phyloP scores from a whole-genome alignment of 2,888 invertebrate genomes.

The Fissipunctia ypsillon region DNA sequence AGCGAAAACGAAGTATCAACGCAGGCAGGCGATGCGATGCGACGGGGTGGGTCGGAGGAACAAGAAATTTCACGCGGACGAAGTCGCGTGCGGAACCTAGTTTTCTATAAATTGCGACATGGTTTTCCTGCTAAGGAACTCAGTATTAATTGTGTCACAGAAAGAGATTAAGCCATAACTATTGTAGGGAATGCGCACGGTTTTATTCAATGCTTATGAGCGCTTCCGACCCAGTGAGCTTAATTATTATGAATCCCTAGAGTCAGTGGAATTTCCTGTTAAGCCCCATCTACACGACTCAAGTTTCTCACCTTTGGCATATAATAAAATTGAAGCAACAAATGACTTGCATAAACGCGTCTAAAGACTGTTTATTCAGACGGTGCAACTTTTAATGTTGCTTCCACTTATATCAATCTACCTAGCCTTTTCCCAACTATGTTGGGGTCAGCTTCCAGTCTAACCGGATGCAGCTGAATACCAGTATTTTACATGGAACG shows the following conservation, averaged over 20 bases:
- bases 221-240: constrained; percentile 1
- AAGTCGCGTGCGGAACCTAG: too few relatives aligned
- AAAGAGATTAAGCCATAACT: constrained; percentile 35
- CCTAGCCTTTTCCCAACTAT: too few relatives aligned
- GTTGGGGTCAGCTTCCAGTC: too few relatives aligned
- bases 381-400: not conserved
- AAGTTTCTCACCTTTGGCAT: not conserved
- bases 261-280: not conserved
- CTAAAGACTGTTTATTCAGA: not conserved
- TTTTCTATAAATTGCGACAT: constrained; percentile 27
- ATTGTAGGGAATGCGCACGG: constrained; percentile 2
- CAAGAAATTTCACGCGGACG: too few relatives aligned
- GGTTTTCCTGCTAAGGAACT: constrained; percentile 27
- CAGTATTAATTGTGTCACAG: constrained; percentile 25
- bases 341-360: too few relatives aligned
- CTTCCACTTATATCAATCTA: too few relatives aligned
- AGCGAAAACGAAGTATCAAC: too few relatives aligned
- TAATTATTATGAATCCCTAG: constrained; percentile 25
- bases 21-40: too few relatives aligned
- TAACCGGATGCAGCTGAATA: too few relatives aligned
- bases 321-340: not conserved
- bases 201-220: constrained; percentile 7
- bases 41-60: too few relatives aligned
- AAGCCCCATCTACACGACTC: not conserved
- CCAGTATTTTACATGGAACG: too few relatives aligned